A percentile compares a stretch with the other conserved stretches of the same genome.
phyloP scores from a whole-genome alignment of 2,113 vertebrate genomes.

The Osmerus mordax region DNA sequence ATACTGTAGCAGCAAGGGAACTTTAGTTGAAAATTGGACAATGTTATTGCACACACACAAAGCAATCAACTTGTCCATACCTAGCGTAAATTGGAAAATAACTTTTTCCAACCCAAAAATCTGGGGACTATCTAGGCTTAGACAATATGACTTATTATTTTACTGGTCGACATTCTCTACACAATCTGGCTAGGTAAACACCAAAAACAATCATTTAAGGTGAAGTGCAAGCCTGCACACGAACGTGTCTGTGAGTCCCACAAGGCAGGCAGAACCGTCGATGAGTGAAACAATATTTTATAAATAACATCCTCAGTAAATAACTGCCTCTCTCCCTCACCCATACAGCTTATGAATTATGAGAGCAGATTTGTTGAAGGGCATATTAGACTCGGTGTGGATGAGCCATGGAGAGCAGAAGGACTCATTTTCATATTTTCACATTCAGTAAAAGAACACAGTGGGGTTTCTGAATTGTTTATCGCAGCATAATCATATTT shows the following conservation, averaged over 20 bases:
- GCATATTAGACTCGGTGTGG: not conserved
- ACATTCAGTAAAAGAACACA: not conserved
- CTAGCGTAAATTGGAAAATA: too few relatives aligned
- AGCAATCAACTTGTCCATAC: too few relatives aligned
- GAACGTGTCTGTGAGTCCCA: not conserved
- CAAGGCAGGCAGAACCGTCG: too few relatives aligned
- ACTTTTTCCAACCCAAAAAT: too few relatives aligned
- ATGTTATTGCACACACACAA: too few relatives aligned
- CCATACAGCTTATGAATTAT: not conserved
- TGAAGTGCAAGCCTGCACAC: not conserved
- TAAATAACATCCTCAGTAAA: constrained; percentile 1
- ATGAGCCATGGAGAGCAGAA: not conserved
- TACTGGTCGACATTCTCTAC: not conserved
- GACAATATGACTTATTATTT: too few relatives aligned
- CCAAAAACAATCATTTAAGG: not conserved
- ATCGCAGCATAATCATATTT: constrained; percentile 17
- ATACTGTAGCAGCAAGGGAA: not conserved
- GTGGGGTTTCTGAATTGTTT: constrained; percentile 4
- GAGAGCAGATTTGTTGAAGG: constrained; percentile 12
- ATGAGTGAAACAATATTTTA: not conserved
- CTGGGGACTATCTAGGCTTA: too few relatives aligned
- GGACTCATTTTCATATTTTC: not conserved
- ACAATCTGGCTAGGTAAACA: not conserved
- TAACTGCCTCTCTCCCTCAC: not conserved
- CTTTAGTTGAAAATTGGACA: not conserved